Evolutionary conservation across 2,888 invertebrate genomes (phyloP).

Genomic region (Oxytorus armatus): DNA sequence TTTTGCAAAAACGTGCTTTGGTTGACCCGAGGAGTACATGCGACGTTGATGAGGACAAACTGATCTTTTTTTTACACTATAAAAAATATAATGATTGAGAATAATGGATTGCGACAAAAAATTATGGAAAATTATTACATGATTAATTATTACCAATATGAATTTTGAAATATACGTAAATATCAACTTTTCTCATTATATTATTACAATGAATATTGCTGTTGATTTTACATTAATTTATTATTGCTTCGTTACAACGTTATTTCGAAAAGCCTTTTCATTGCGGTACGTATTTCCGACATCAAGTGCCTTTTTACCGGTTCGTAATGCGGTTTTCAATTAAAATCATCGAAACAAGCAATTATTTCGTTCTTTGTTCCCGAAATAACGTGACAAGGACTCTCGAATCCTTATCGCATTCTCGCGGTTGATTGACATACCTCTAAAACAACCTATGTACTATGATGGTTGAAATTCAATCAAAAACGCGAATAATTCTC

Average conservation of each 20-base stretch:
- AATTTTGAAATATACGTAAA: too few relatives aligned
- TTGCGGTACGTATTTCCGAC: neutral
- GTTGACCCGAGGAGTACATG: too few relatives aligned
- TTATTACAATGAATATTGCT: too few relatives aligned
- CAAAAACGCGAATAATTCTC: slow-evolving; percentile 54
- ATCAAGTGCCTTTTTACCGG: slow-evolving; percentile 9
- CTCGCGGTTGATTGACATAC: slow-evolving; percentile 52
- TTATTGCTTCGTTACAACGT: too few relatives aligned
- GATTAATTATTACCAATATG: too few relatives aligned
- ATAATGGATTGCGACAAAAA: too few relatives aligned
- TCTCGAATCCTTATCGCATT: slow-evolving; percentile 34
- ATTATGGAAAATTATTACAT: too few relatives aligned
- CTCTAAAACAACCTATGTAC: slow-evolving; percentile 21
- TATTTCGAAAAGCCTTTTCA: too few relatives aligned
- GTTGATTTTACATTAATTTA: too few relatives aligned
- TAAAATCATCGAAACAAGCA: slow-evolving; percentile 13
- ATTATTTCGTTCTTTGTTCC: slow-evolving; percentile 48
- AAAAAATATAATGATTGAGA: neutral
- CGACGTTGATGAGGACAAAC: too few relatives aligned
- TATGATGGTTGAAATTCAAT: slow-evolving; percentile 52
- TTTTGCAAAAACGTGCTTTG: neutral
- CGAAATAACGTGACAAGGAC: slow-evolving; percentile 1
- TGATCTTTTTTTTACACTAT: too few relatives aligned
- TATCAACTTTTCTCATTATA: too few relatives aligned
- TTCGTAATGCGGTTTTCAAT: slow-evolving; percentile 39